Conservation (phyloP, 37 sponge, comb jelly and placozoan species). For the Spongilla lacustris region DNA sequence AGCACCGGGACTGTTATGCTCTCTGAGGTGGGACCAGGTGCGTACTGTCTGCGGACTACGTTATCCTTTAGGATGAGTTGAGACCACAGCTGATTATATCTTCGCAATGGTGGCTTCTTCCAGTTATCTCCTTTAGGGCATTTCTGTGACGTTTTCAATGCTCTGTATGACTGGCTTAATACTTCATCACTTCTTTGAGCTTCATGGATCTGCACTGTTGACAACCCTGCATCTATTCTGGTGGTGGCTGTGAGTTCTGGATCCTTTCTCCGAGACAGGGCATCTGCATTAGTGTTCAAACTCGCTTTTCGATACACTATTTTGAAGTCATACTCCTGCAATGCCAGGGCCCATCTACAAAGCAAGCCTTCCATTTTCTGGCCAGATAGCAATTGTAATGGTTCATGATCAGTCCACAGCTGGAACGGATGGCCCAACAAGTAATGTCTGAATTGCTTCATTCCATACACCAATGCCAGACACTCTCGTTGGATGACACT, state of each 20-base stretch:
- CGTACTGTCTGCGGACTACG: conserved; percentile 41
- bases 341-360: conserved; percentile 49
- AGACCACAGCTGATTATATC: conserved; percentile 58
- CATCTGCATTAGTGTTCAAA: conserved; percentile 57
- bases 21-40: conserved; percentile 18
- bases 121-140: conserved; percentile 6
- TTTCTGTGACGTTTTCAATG: no score
- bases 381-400: conserved; percentile 44
- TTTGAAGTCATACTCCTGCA: conserved; percentile 58
- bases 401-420: conserved; percentile 49
- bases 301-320: conserved; percentile 41
- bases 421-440: conserved; percentile 40
- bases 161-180: no score
- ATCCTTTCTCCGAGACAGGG: conserved; percentile 23
- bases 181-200: no score
- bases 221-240: no score
- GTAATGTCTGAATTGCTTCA: conserved; percentile 64
- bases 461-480: conserved; percentile 47
- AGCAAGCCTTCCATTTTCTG: conserved; percentile 69
- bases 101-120: conserved; percentile 24
- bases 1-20: conserved; percentile 32
- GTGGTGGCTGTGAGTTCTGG: no score
- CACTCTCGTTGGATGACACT: conserved; percentile 57
- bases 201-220: no score
- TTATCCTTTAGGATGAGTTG: conserved; percentile 43